Evolutionary conservation across 2,113 vertebrate species (phyloP), one percentile per base, ranked within the genome.

Genomic region (Takifugu flavidus): DNA sequence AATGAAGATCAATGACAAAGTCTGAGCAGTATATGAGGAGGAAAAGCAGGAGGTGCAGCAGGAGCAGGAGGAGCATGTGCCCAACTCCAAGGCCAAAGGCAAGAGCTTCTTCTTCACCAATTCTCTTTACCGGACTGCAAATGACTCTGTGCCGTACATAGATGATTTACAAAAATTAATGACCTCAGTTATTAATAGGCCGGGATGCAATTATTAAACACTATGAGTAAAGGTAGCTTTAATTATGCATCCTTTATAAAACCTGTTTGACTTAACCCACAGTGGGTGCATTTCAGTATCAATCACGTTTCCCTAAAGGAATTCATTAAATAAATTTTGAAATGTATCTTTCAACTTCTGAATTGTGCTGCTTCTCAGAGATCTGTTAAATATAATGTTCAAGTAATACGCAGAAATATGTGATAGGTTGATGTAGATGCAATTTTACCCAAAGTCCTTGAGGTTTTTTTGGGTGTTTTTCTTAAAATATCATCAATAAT

Each of bases 1-100:
- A 87, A 87, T 85, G 80, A 87, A 87, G 87, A 87, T 90, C 87
- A 89, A 89, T 88, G 87, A 81, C 78, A 79, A 77, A 81, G 80
- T 84, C 78, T 78, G 88, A 85, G 83, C 77, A 72, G 44, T 49
- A 42, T 82, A 74, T 67, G 78, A 84, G 79, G 60, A 82, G 71
- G 53, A 75, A 77, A 20, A 67, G 72, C 49, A 62, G 72, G 3
- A 58, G 72, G 65, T 65, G 61, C 27, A 53, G 60, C 62, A 66
- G 74, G 55, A 72, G 70, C 68, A 70, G 75, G 53, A 73, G 63
- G 61, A 64, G 68, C 67, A 71, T 57, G 61, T 65, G 75, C 73
- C 29, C 83, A 82, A 85, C 4, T 68, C 75, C 75, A 73, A 85
- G 86, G 83, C 87, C 76, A 90, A 84, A 82, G 86, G 86, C 82